Evolutionary conservation across 2,797 vertebrate genomes (phyloP).

Genomic region (Rhabdophis nuchalis): DNA sequence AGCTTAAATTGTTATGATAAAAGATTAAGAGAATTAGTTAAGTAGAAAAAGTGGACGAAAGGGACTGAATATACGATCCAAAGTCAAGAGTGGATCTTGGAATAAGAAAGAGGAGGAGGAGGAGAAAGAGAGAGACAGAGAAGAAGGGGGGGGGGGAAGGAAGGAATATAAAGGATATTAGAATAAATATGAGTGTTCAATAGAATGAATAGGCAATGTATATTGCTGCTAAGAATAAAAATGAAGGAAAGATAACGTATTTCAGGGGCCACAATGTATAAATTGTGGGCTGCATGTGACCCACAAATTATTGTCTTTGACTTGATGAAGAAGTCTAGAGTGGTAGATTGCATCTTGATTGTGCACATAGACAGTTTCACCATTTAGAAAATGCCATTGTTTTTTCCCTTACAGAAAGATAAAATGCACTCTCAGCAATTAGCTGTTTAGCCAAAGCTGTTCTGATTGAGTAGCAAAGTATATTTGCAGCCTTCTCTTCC

Average conservation of each 20-base stretch:
- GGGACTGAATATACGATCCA: no score
- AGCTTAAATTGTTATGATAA: no score
- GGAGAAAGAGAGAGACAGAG: no score
- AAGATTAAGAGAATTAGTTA: no score
- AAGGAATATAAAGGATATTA: not conserved
- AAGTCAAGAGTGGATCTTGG: no score
- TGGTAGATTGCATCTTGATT: not conserved
- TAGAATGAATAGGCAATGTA: not conserved
- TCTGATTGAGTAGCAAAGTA: not conserved
- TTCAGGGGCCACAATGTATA: not conserved
- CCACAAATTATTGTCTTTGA: not conserved
- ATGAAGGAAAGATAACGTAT: not conserved
- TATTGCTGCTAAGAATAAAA: not conserved
- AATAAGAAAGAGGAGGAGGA: no score
- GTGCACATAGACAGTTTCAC: not conserved
- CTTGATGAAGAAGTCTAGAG: not conserved
- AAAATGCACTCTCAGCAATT: not conserved
- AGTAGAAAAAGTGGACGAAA: no score
- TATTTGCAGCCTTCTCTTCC: not conserved
- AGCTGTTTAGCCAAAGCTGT: not conserved
- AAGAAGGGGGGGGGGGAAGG: no score
- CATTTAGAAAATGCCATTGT: not conserved
- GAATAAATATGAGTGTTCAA: not conserved
- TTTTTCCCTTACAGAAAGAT: not conserved
- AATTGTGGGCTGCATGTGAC: not conserved